These are phyloP conservation scores for Druon quercuslanigerum DNA, from an alignment of 1,140 invertebrate species.

Conservation along the genomic window DNA sequence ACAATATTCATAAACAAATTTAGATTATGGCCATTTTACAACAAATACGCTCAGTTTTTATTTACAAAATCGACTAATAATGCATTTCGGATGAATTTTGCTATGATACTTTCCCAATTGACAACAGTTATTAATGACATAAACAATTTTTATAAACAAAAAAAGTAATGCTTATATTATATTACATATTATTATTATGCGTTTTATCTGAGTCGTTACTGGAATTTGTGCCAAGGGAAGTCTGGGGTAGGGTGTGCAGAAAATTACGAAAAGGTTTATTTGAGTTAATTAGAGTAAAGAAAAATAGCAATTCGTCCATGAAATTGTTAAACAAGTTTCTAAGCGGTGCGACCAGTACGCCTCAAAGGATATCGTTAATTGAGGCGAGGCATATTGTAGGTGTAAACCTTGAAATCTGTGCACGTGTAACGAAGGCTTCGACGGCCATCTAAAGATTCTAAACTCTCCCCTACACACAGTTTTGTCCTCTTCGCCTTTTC, in stretches of 20 bases:
- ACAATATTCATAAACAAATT: too few relatives aligned
- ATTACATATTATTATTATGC: too few relatives aligned
- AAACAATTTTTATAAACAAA: too few relatives aligned
- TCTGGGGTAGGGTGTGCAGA: not conserved
- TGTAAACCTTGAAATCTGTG: conserved; percentile 14
- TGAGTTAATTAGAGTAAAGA: not conserved
- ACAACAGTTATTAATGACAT: too few relatives aligned
- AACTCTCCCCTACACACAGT: not conserved
- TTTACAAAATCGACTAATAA: too few relatives aligned
- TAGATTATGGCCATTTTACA: too few relatives aligned
- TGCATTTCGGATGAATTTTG: too few relatives aligned
- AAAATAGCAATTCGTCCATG: conserved; percentile 9
- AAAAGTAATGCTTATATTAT: too few relatives aligned
- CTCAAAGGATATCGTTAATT: conserved; percentile 13
- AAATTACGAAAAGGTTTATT: conserved; percentile 6
- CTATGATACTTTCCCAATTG: too few relatives aligned
- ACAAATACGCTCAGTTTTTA: too few relatives aligned
- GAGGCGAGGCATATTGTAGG: conserved; percentile 4
- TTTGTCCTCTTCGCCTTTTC: not conserved
- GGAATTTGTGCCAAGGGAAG: not conserved
- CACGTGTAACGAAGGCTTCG: not conserved
- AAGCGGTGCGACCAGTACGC: not conserved
- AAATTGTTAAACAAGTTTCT: conserved; percentile 16
- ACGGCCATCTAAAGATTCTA: not conserved
- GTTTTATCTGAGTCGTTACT: conserved; percentile 3